Base-by-base conservation (phyloP, 2,888 invertebrate species). In the Morpho achilles region DNA sequence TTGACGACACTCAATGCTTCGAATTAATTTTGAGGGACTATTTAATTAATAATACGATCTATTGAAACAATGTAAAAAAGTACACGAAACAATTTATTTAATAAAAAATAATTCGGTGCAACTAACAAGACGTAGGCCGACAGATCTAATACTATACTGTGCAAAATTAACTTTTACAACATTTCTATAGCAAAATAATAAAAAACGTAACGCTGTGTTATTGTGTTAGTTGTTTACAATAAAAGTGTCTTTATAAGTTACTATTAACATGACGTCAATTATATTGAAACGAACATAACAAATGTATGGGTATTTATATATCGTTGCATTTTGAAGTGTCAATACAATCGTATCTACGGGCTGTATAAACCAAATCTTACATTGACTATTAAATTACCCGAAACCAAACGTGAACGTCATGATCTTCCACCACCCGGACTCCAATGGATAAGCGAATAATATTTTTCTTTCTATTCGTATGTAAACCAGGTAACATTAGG, bases 61-160 rank as follows among this genome's bases (percentile, higher is more conserved):
- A 47, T n/a, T 40, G 46, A 53, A 8, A 39, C 40, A 22, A 22
- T 22, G 8, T 22, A 42, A 32, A 42, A 41, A 50, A 8, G 22
- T 32, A n/a, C 39, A 50, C 23, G 45, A 45, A 45, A 40, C 46
- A 51, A 22, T 47, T 47, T 53, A 42, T 48, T 54, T 23, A 41
- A 47, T 47, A 47, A 48, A n/a, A 54, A 48, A 53, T 16, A 49
- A 46, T 43, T 49, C 43, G 53, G 61, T 61, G 61, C 60, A 59
- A 40, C 56, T 56, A 53, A 56, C 56, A 53, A 53, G 51, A 56
- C 49, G 44, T 53, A 56, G 56, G 51, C 61, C 50, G 45, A 61
- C 49, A 59, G 10, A 45, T 59, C 63, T 63, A 63, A 9, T 52
- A 72, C 79, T 76, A 79, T 72, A 64, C 50, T 67, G 82, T 82